Evolutionary conservation across 2,888 invertebrate genomes (phyloP).

Genomic region (Dysmachus trigonus): DNA sequence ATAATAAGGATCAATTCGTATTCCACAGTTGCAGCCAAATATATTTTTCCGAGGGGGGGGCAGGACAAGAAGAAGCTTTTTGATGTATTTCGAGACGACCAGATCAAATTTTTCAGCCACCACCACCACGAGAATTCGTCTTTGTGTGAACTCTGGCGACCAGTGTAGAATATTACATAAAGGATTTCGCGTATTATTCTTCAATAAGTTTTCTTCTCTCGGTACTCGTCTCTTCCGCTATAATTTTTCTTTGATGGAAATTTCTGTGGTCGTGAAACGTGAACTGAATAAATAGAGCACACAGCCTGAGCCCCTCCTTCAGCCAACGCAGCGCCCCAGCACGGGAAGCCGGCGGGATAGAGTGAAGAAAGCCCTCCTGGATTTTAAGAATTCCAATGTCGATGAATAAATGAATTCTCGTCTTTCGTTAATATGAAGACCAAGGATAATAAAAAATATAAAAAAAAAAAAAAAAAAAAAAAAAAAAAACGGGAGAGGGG

Average conservation of each 20-base stretch:
- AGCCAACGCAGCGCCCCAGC: background rate
- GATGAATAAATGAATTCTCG: background rate
- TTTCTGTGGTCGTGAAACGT: slow-evolving; percentile 18
- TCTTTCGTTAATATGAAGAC: slow-evolving; percentile 6
- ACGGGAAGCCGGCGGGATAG: background rate
- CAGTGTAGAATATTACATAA: slow-evolving; percentile 30
- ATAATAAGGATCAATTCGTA: slow-evolving; percentile 41
- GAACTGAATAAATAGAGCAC: slow-evolving; percentile 15
- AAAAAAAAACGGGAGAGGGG: too few relatives aligned
- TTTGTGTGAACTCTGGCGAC: too few relatives aligned
- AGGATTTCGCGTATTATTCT: slow-evolving; percentile 37
- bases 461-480: background rate
- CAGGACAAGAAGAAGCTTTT: slow-evolving; percentile 25
- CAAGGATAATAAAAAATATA: background rate
- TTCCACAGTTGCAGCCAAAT: slow-evolving; percentile 10
- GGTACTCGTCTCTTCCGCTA: slow-evolving; percentile 17
- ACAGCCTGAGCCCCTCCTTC: background rate
- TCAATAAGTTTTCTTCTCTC: slow-evolving; percentile 27
- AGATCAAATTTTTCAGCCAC: background rate
- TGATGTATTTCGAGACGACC: background rate
- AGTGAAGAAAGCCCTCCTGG: background rate
- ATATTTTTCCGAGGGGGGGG: background rate
- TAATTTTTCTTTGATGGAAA: slow-evolving; percentile 41
- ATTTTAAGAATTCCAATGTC: slow-evolving; percentile 2
- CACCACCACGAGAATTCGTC: background rate